Conservation (phyloP, 64 coral and sea anemone species). For the Anthopleura sola region DNA sequence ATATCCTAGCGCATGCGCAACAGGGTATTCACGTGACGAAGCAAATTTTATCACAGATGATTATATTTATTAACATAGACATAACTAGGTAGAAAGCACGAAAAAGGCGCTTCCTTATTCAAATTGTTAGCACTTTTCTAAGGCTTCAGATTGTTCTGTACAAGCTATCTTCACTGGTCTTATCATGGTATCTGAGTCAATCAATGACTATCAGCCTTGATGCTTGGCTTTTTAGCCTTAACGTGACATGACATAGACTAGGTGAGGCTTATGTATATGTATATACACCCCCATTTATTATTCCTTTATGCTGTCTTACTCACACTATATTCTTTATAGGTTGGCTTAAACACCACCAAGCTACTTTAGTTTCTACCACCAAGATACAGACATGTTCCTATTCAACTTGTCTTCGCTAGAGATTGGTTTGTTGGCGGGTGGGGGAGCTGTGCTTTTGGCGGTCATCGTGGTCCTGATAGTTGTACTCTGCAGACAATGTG, state of each 20-base stretch:
- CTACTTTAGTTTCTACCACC: not conserved
- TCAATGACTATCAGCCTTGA: not conserved
- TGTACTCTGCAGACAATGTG: slow-evolving; percentile 23
- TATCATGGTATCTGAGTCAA: not conserved
- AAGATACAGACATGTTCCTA: slow-evolving; percentile 15
- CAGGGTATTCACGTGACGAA: not conserved
- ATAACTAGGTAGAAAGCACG: not conserved
- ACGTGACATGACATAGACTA: not conserved
- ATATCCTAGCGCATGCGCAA: not conserved
- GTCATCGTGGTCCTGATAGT: slow-evolving; percentile 17
- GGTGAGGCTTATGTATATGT: not conserved
- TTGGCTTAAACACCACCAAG: not conserved
- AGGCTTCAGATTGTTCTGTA: not conserved
- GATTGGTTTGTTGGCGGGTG: slow-evolving; percentile 25
- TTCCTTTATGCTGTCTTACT: not conserved
- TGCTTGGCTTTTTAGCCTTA: not conserved
- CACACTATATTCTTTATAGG: not conserved
- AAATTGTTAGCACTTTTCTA: not conserved
- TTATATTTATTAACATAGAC: not conserved
- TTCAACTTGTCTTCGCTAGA: slow-evolving; percentile 16
- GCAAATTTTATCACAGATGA: not conserved
- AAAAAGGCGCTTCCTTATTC: not conserved
- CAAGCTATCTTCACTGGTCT: not conserved
- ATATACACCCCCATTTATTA: not conserved
- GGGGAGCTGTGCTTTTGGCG: slow-evolving; percentile 20